Percentiles rank a stretch among this genome's conserved stretches.
Evolutionary conservation across 2,797 vertebrate genomes (phyloP).

Genomic region (Rhadinocentrus ornatus): DNA sequence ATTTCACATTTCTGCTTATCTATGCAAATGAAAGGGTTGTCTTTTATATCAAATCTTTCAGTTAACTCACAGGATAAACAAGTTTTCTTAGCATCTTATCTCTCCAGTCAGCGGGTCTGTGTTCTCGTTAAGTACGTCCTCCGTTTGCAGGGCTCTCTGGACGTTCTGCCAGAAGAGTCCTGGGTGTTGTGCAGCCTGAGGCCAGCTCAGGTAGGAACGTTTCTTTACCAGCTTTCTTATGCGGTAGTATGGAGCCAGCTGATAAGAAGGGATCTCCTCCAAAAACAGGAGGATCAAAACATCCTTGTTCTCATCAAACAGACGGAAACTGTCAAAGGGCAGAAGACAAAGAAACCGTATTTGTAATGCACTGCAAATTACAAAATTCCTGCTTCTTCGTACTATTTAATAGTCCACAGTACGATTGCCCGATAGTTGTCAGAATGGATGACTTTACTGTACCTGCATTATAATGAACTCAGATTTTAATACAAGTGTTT

Average conservation of each 20-base stretch:
- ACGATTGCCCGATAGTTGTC: background rate
- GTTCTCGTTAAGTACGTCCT: background rate
- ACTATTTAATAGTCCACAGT: background rate
- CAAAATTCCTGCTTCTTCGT: background rate
- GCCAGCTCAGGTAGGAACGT: slow-evolving; percentile 65
- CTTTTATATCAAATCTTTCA: background rate
- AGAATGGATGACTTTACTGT: too few relatives aligned
- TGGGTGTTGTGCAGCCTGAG: slow-evolving; percentile 19
- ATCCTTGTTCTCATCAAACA: slow-evolving; percentile 69
- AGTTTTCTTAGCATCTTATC: background rate
- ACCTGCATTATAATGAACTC: too few relatives aligned
- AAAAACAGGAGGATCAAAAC: slow-evolving; percentile 68
- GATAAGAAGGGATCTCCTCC: slow-evolving; percentile 51
- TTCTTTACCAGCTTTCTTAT: slow-evolving; percentile 65
- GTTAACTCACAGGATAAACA: background rate
- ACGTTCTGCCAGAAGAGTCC: slow-evolving; percentile 60
- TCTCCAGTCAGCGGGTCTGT: slow-evolving; percentile 1
- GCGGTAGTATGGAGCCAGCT: slow-evolving; percentile 57
- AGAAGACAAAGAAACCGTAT: background rate
- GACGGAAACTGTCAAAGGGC: slow-evolving; percentile 40
- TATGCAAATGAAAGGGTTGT: background rate
- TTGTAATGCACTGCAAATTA: background rate
- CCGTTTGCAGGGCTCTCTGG: slow-evolving; percentile 35
- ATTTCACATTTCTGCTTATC: too few relatives aligned
- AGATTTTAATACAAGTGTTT: too few relatives aligned